Evolutionary conservation across 2,888 invertebrate genomes (phyloP).

Genomic region (Eremobia ochroleuca): DNA sequence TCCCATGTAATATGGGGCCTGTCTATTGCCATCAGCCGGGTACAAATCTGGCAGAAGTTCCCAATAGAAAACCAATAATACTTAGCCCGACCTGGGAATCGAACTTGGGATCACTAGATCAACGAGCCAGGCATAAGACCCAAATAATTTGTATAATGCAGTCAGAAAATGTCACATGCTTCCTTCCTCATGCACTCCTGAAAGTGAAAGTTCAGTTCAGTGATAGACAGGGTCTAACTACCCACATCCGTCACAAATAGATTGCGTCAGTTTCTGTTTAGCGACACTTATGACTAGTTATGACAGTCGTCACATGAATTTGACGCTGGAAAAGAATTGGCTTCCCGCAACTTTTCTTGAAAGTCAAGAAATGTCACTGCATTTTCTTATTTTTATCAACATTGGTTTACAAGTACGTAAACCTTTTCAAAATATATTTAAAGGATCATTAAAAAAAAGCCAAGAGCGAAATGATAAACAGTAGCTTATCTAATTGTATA

Average conservation of each 20-base stretch:
- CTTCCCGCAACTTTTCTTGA: background rate
- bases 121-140: too few species aligned
- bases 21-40: background rate
- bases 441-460: background rate
- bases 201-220: constrained; percentile 34
- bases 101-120: too few species aligned
- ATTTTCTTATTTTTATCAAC: background rate
- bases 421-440: background rate
- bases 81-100: too few species aligned
- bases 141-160: too few species aligned
- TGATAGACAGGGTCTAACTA: background rate
- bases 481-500: too few species aligned
- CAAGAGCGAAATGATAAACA: background rate
- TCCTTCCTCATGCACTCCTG: background rate
- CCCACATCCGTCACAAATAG: constrained; percentile 18
- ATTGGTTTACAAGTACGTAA: background rate
- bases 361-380: too few species aligned
- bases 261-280: constrained; percentile 22
- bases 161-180: background rate
- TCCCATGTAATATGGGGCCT: too few species aligned
- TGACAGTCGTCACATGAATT: background rate
- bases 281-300: background rate
- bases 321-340: background rate
- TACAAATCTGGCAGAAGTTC: background rate
- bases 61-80: background rate